Percentiles rank a stretch among this genome's conserved stretches.
These are phyloP conservation scores for Camelus dromedarius DNA, from an alignment of 2,113 vertebrate species.

Conservation along the genomic window DNA sequence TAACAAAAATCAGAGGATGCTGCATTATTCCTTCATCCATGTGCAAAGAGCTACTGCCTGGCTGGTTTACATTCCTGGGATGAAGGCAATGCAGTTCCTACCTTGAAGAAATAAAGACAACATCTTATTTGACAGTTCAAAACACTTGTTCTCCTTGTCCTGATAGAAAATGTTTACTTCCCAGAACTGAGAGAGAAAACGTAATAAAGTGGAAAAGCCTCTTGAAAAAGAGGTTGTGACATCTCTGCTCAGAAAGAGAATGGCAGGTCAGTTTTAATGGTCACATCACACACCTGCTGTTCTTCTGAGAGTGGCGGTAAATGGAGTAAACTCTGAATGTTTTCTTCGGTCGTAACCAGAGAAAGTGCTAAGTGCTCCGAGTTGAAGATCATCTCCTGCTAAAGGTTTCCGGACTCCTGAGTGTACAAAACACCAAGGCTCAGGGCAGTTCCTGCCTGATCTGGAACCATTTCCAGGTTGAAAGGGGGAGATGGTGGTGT, in stretches of 20 bases:
- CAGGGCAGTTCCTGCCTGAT: not conserved
- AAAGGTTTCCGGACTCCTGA: not conserved
- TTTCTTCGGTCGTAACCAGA: not conserved
- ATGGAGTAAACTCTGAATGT: not conserved
- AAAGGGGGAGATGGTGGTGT: fast-evolving
- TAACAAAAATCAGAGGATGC: not conserved
- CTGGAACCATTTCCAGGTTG: not conserved
- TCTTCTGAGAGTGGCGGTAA: not conserved
- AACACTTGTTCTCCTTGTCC: conserved; percentile 12
- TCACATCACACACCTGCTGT: fast-evolving
- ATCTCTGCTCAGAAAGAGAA: not conserved
- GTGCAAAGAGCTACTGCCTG: not conserved
- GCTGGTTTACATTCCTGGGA: not conserved
- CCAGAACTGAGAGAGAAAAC: not conserved
- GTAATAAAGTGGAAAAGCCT: not conserved
- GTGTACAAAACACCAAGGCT: not conserved
- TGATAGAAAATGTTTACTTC: not conserved
- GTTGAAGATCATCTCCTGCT: fast-evolving
- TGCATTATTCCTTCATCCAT: fast-evolving
- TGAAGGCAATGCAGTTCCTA: not conserved
- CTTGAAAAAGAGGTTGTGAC: not conserved
- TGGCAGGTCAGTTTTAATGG: not conserved
- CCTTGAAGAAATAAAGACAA: conserved; percentile 14
- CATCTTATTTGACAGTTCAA: conserved; percentile 33
- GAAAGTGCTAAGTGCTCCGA: not conserved